Base-by-base conservation (phyloP, 2,888 invertebrate species). In the Epicampocera succincta region DNA sequence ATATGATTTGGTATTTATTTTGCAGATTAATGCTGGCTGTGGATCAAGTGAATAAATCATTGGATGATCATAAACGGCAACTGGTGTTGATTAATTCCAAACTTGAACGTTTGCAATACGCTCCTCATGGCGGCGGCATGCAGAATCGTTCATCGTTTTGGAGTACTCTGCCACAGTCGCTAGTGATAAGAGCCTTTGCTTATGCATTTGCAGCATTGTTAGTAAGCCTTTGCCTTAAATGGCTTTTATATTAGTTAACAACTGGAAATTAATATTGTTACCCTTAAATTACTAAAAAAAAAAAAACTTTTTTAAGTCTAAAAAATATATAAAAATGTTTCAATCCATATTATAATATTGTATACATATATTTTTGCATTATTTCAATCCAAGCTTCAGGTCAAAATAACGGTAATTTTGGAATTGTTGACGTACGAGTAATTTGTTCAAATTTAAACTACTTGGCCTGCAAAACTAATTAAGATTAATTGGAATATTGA, bases 21-120 rank as follows among this genome's bases (percentile, higher is more conserved):
- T 91, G 90, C 1, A 93, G 93, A 3, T 84, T 93, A 17, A 91
- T 92, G 21, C 89, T 92, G 40, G 91, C 92, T 0, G 88, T 93
- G 0, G 89, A 90, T 17, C 91, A 92, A 25, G 91, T 93, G 9
- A 93, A 93, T 85, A 84, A 89, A 0, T 89, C 92, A 0, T 86
- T 93, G 2, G 90, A 92, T n/a, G 92, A 92, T 0, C 93, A 93
- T 75, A 90, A 92, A 0, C 71, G 88, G 2, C 92, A 93, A 12
- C 88, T 93, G 38, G 91, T 86, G 19, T 85, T 87, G 29, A 90
- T 91, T 5, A 86, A 88, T 74, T 80, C 85, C 17, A 87, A 88
- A 15, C 79, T 91, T 76, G 90, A 91, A 52, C 88, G 89, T 19
- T 85, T 91, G 71, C 88, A 89, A 73, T 89, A 88, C 71, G 87